These are phyloP conservation scores for Pachypeltis micranthus DNA, from an alignment of 1,140 invertebrate species.

Conservation along the genomic window DNA sequence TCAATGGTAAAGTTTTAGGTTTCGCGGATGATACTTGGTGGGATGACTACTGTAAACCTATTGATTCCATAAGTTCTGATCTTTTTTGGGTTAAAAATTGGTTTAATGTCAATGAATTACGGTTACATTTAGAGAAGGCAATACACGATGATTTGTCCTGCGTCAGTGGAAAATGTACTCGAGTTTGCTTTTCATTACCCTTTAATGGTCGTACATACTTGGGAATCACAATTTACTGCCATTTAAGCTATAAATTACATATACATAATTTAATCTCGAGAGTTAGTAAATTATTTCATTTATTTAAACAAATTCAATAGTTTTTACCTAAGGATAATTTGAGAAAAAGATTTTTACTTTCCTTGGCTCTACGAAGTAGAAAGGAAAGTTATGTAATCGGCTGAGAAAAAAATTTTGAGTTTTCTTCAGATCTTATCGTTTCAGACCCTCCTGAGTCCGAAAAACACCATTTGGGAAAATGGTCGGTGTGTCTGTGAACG, in stretches of 20 bases:
- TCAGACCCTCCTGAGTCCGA: no score
- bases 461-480: no score
- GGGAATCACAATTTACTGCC: neutral
- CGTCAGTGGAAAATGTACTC: neutral
- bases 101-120: neutral
- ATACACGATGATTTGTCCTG: neutral
- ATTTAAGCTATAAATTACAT: neutral
- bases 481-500: no score
- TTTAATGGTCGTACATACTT: neutral
- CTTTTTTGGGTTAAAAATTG: neutral
- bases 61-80: neutral
- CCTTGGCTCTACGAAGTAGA: no score
- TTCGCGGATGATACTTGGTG: neutral
- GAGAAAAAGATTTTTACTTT: neutral
- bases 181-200: neutral
- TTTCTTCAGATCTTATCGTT: no score
- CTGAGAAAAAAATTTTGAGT: no score
- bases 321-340: neutral
- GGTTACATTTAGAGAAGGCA: neutral
- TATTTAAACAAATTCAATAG: neutral
- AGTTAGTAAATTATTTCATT: neutral
- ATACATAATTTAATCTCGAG: neutral
- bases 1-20: neutral
- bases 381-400: no score
- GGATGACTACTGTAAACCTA: neutral